Base-by-base conservation (phyloP, 2,888 invertebrate genomes). In the Pseudococcus longispinus region DNA sequence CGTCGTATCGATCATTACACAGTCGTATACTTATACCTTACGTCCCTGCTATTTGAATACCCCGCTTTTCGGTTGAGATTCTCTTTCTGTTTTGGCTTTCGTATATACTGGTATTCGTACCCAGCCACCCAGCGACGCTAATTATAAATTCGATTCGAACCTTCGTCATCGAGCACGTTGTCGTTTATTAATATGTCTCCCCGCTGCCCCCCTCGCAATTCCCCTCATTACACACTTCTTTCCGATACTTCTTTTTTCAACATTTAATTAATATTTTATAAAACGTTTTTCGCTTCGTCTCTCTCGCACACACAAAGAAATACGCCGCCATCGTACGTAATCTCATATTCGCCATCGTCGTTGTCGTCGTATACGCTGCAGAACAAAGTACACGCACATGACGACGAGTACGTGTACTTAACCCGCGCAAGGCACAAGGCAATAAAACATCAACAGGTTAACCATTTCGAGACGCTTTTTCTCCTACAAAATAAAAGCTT, bases 71-170 rank as follows among this genome's bases (percentile, higher is more conserved):
- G 37, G 23, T 26, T 70, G 29, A 29, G 26, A n/a, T n/a, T 70
- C 70, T 23, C 51, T n/a, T n/a, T 0, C 51, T 4, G 51, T n/a
- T 5, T n/a, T 51, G n/a, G 51, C n/a, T 51, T 51, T 51, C 51
- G 51, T 18, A 44, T 18, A n/a, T n/a, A n/a, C n/a, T n/a, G n/a
- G n/a, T 55, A 20, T 23, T 8, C 55, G 15, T 23, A 23, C 9
- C 11, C 23, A 60, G 60, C 60, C 60, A 60, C 23, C 60, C 60
- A 20, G 60, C 70, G 5, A 29, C 70, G 70, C 70, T 70, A 70
- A 70, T 70, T 70, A 70, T 70, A 70, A 70, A 70, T 70, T 70
- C 70, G 70, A 70, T 70, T 29, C 70, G 29, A 70, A 70, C 9
- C 70, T 60, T 70, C 70, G 70, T 70, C 70, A 29, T 60, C 60